Base-by-base conservation (phyloP, 2,888 invertebrate genomes). In the Malthinus seriepunctatus region DNA sequence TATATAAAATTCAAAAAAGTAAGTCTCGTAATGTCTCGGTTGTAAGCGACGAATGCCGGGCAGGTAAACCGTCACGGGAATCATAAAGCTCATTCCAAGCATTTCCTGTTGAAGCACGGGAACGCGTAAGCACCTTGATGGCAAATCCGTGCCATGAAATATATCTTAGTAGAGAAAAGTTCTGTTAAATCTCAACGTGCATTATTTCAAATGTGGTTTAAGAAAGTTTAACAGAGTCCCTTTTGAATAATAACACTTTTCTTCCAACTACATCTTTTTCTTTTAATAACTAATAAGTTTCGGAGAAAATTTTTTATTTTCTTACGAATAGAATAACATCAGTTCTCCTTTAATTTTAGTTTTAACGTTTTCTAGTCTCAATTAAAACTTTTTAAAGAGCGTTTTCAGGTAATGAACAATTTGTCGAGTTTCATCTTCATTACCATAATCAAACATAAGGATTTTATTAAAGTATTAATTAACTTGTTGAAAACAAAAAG, bases 81-180 rank as follows among this genome's bases (percentile, higher is more conserved):
- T 63, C 63, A 47, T 63, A 63, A 63, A 63, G 60, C 60, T 61
- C 63, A 61, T 63, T 56, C 60, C 61, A 58, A 51, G 52, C 60
- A 53, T 56, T 61, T 61, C 50, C 60, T 53, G 56, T 44, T 56
- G 52, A 56, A 61, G 54, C 47, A 60, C 49, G 51, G 60, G 55
- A 52, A 60, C 56, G 60, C 49, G 42, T 55, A 63, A 63, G 63
- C 51, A 60, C 55, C 60, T 56, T 56, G 63, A 63, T 63, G 60
- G 60, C 53, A 62, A 62, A 62, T 62, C 62, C 62, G 62, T 60
- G 60, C 60, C 39, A 56, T 56, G 56, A 60, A 60, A 60, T 60
- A 60, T 60, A 56, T 49, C 56, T 38, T 47, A 12, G 35, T 56
- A 56, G 56, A 56, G 56, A 60, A 44, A 50, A 56, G 44, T 51